A percentile compares a stretch with the other conserved stretches of the same genome.
Conservation (phyloP, 1,140 invertebrate species). For the Penaeus indicus region DNA sequence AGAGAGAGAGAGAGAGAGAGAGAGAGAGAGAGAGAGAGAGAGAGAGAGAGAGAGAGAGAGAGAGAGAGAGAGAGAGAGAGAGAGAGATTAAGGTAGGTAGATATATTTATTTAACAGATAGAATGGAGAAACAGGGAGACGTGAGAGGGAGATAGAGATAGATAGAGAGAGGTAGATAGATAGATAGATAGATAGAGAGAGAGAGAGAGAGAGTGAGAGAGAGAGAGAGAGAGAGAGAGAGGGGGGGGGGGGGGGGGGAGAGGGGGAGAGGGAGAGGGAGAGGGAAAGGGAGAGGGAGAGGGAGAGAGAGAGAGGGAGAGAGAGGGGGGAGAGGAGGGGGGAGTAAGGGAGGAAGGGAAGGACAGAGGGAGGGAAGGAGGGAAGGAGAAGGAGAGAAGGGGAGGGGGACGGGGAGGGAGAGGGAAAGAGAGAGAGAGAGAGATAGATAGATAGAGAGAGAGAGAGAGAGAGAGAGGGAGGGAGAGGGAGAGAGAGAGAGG, state of each 20-base stretch:
- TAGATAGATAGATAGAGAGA: not conserved
- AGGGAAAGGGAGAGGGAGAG: no score
- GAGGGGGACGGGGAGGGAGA: not conserved
- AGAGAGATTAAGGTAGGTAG: no score
- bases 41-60: no score
- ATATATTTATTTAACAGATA: no score
- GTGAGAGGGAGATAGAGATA: no score
- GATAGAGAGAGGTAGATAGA: not conserved
- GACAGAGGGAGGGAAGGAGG: not conserved
- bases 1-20: no score
- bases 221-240: not conserved
- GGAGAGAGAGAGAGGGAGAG: no score
- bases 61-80: no score
- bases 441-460: not conserved
- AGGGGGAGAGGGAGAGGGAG: no score
- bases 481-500: not conserved
- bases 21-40: no score
- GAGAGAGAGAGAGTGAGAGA: slow-evolving; percentile 23
- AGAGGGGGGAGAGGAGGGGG: not conserved
- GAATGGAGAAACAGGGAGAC: no score
- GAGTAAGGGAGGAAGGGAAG: not conserved
- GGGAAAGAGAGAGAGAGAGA: not conserved
- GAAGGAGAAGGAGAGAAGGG: not conserved
- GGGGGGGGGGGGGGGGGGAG: not conserved
- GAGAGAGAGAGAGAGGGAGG: not conserved